Percentiles rank a stretch among this genome's conserved stretches.
These are phyloP conservation scores for Allygus modestus DNA, from an alignment of 2,888 invertebrate genomes.

Conservation along the genomic window DNA sequence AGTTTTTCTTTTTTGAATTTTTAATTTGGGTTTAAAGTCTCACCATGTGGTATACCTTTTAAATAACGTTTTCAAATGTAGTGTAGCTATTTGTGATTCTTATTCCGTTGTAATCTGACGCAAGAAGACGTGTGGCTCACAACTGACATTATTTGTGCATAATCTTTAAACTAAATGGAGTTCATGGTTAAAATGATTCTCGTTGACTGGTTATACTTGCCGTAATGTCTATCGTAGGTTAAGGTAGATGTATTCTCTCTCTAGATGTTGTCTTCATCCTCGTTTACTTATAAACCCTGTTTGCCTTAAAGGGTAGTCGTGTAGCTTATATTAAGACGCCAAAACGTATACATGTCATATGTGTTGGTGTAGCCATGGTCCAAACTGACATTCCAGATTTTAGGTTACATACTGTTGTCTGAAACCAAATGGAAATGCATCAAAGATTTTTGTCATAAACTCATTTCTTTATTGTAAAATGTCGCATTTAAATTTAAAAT, in stretches of 20 bases:
- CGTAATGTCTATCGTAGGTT: not conserved
- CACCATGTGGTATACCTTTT: not conserved
- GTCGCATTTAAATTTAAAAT: no score
- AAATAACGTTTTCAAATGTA: conserved; percentile 7
- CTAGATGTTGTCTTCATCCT: conserved; percentile 5
- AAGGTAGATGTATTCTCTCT: conserved; percentile 5
- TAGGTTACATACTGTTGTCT: not conserved
- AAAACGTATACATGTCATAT: conserved; percentile 23
- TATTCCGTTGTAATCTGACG: not conserved
- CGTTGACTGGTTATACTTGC: not conserved
- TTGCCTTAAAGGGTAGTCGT: conserved; percentile 55
- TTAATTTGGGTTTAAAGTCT: no score
- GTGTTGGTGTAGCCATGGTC: conserved; percentile 5
- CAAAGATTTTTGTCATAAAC: no score
- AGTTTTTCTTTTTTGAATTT: no score
- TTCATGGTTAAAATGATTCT: no score
- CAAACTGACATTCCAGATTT: not conserved
- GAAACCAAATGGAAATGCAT: no score
- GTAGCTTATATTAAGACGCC: conserved; percentile 62
- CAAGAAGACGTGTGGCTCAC: no score
- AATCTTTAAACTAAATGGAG: no score
- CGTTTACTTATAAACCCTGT: conserved; percentile 22
- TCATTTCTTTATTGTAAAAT: no score
- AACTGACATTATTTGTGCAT: no score
- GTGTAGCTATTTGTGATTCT: conserved; percentile 13